Base-by-base conservation (phyloP, 2,888 invertebrate species). In the Endomychus coccineus region DNA sequence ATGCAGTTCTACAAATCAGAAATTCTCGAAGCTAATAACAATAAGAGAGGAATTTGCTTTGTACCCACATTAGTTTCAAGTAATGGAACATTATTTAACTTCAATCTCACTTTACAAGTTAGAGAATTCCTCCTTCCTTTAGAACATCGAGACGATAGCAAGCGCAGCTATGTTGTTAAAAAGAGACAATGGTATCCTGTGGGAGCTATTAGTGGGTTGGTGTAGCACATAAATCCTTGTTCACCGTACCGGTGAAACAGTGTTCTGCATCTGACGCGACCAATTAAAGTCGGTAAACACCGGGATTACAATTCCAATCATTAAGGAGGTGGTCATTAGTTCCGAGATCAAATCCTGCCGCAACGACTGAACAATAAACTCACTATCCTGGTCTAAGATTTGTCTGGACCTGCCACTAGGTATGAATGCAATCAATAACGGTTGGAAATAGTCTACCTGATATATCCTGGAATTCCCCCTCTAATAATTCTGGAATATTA, bases 241-340 rank as follows among this genome's bases (percentile, higher is more conserved):
- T 42, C 46, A 45, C 48, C 45, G 45, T 43, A 43, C 45, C 49
- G 43, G 45, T 50, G 48, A 46, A 52, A 51, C 51, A 49, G 41
- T 52, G 48, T 53, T 52, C 50, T 53, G 52, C 49, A 49, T 52
- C 49, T 52, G 52, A 52, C 53, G 50, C 52, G 48, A 46, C 53
- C 54, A 53, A 54, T 42, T 48, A 61, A 61, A 57, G 55, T 55
- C 53, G 49, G 54, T 59, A 59, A 58, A 59, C 59, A 56, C 46
- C 41, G 50, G 51, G 47, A 51, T 50, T 50, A 50, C 50, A 52
- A 50, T 49, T 50, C 49, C 44, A 35, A 45, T 49, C 51, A 53
- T 53, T 53, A 51, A 38, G 48, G 46, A 39, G 49, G 48, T 46
- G 48, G 45, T 47, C 53, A 54, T 52, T 50, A 49, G 49, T 49